Evolutionary conservation across 2,888 invertebrate genomes (phyloP), one percentile per base, ranked within the genome.

Genomic region (Monochamus alternatus): DNA sequence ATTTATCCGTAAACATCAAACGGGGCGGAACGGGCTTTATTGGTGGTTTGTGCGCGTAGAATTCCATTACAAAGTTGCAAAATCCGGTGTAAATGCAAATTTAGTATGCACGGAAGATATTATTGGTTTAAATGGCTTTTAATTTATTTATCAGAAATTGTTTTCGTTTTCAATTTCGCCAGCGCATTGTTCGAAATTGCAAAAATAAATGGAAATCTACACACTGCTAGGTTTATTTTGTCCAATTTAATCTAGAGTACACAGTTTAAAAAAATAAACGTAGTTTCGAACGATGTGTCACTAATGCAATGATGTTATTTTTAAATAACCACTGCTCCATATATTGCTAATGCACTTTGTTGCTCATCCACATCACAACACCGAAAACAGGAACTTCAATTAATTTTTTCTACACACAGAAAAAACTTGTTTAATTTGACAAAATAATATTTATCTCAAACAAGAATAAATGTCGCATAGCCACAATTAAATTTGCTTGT

Each of bases 1-100:
- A 71, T 71, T 71, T 71, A 71, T 71, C 52, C 5, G 14, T 51
- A 71, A 62, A 71, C 62, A 71, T 63, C 63, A 71, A 71, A 44
- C 71, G 63, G 51, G 38, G 51, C 52, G 62, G 59, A 71, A 71
- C 71, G 12, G 8, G 62, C 51, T 71, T 59, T 63, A 55, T 47
- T 52, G 63, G 51, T 63, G 51, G 65, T 65, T 65, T 65, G n/a
- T 55, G n/a, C 51, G 22, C 51, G 10, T 51, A 12, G 8, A 9
- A 30, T 47, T 51, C 51, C 30, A 51, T 44, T 38, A 14, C 52
- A 65, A 65, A 65, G 31, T 31, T 65, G 51, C 51, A 47, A 47
- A 65, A 55, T 55, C 55, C 55, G 55, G 55, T 55, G 55, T 55
- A 55, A 55, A 55, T 55, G 55, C 55, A 55, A 55, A 55, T 55